Evolutionary conservation across 2,888 invertebrate species (phyloP).

Genomic region (Pharmacophagus antenor): DNA sequence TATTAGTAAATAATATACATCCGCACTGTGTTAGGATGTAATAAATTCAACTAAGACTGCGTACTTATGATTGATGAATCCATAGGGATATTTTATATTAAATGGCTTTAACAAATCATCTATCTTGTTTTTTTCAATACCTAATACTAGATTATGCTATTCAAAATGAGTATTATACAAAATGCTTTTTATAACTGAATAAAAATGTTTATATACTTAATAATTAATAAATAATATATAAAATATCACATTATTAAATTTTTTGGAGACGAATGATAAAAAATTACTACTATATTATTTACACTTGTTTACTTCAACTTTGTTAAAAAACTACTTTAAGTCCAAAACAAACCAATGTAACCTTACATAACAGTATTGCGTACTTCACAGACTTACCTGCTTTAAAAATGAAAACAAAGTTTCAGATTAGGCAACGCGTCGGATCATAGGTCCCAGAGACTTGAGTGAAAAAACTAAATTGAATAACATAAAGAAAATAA

Average conservation of each 20-base stretch:
- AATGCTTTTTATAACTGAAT: neutral
- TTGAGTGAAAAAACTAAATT: conserved; percentile 21
- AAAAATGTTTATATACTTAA: neutral
- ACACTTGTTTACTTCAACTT: neutral
- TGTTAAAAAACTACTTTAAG: neutral
- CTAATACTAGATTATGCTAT: too few relatives aligned
- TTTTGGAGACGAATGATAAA: too few relatives aligned
- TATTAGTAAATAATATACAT: neutral
- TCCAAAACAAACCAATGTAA: neutral
- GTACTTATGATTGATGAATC: neutral
- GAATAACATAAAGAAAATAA: conserved; percentile 19
- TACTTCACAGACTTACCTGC: neutral
- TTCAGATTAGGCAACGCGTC: conserved; percentile 7
- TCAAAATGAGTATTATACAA: neutral
- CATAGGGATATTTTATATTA: neutral
- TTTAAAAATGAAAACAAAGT: conserved; percentile 4
- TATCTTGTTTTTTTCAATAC: too few relatives aligned
- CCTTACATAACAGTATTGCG: neutral
- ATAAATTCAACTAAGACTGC: neutral
- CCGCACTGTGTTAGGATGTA: neutral
- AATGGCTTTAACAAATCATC: too few relatives aligned
- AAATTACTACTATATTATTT: too few relatives aligned
- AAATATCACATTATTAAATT: too few relatives aligned
- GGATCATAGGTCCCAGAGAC: conserved; percentile 10
- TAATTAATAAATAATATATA: too few relatives aligned